phyloP scores from a whole-genome alignment of 1,140 invertebrate genomes.

The Diorhabda sublineata region DNA sequence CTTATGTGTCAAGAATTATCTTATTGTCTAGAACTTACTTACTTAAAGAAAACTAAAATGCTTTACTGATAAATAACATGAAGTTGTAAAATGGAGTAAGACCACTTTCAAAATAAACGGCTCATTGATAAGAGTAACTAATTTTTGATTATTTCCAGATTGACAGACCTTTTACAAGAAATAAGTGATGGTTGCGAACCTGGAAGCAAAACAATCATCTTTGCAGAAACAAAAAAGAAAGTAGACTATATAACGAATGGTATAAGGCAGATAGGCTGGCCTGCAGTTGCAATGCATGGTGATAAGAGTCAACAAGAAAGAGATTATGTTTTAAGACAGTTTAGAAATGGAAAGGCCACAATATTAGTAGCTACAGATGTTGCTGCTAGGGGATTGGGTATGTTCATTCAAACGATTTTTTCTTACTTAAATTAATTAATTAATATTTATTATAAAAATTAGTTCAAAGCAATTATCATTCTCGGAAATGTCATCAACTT shows the following conservation, averaged over 20 bases:
- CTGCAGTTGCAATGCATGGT: conserved; percentile 91
- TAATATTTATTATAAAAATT: too few species aligned
- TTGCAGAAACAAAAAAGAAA: conserved; percentile 95
- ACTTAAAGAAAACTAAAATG: too few species aligned
- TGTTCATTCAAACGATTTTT: conserved; percentile 46
- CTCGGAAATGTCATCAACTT: too few species aligned
- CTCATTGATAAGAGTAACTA: conserved; percentile 63
- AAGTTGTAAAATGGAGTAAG: conserved; percentile 58
- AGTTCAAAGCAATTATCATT: too few species aligned
- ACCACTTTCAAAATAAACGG: conserved; percentile 66
- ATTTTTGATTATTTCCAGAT: conserved; percentile 31
- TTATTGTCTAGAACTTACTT: too few species aligned
- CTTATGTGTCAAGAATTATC: too few species aligned
- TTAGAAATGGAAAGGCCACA: conserved; percentile 81
- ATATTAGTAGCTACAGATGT: conserved; percentile 98
- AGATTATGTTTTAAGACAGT: conserved; percentile 93
- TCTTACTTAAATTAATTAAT: background rate
- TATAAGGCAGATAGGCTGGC: conserved; percentile 87
- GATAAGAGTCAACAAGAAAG: conserved; percentile 96
- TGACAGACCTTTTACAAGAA: conserved; percentile 80
- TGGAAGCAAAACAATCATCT: conserved; percentile 91
- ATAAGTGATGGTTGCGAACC: conserved; percentile 79
- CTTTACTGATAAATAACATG: too few species aligned
- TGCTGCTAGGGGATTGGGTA: conserved; percentile 96
- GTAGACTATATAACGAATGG: conserved; percentile 88